phyloP scores from a whole-genome alignment of 2,888 invertebrate genomes.

The Scrobipalpa atriplicella region DNA sequence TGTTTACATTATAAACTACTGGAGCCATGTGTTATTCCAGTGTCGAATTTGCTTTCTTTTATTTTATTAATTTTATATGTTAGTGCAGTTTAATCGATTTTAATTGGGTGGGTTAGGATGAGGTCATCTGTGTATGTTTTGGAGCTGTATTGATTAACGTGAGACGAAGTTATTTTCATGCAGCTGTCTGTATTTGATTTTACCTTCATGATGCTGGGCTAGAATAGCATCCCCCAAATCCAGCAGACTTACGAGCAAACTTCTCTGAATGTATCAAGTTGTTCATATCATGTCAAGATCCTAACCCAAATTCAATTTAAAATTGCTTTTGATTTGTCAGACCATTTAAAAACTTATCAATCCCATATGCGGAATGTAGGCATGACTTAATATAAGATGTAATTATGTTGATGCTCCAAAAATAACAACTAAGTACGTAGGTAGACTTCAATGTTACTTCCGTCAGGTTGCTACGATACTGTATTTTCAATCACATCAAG shows the following conservation, averaged over 20 bases:
- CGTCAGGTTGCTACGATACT: neutral
- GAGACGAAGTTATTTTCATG: no score
- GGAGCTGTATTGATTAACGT: neutral
- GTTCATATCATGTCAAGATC: no score
- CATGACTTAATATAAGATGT: no score
- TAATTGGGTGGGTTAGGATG: constrained; percentile 45
- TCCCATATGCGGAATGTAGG: no score
- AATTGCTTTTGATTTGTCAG: no score
- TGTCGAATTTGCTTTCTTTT: constrained; percentile 67
- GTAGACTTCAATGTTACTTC: neutral
- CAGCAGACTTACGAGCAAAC: no score
- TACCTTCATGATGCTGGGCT: no score
- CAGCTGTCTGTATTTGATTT: no score
- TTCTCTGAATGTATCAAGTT: no score
- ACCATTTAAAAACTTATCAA: neutral
- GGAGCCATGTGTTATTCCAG: constrained; percentile 64
- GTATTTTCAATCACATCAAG: constrained; percentile 1
- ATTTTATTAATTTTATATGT: constrained; percentile 69
- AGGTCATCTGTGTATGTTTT: constrained; percentile 21
- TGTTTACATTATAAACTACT: constrained; percentile 64
- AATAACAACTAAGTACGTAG: neutral
- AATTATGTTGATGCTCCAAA: no score
- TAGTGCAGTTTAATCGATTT: constrained; percentile 54
- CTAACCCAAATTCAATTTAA: no score
- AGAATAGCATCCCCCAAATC: no score